Percentiles rank a stretch among this genome's conserved stretches.
Evolutionary conservation across 2,888 invertebrate genomes (phyloP).

Genomic region (Phrixothrix hirtus): DNA sequence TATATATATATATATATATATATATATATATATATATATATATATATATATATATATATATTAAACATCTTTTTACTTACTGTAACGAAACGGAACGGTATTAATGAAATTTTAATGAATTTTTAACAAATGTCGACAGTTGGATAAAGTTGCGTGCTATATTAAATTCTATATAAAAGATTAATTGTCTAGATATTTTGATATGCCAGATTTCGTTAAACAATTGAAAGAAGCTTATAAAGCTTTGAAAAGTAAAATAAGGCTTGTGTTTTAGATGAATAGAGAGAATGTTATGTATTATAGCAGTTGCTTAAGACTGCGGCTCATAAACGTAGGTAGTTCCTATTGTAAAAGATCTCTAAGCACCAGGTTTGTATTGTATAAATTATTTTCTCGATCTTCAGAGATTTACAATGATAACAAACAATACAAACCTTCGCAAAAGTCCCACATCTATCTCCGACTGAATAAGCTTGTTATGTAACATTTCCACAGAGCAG

Average conservation of each 20-base stretch:
- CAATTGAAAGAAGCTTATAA: constrained; percentile 2
- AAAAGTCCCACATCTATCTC: constrained; percentile 19
- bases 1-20: too few species aligned
- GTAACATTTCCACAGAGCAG: constrained; percentile 10
- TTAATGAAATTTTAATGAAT: too few species aligned
- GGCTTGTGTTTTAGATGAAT: not conserved
- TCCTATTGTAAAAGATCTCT: too few species aligned
- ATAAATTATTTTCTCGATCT: constrained; percentile 22
- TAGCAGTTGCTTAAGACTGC: too few species aligned
- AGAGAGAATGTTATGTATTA: not conserved
- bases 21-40: too few species aligned
- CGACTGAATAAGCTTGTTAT: constrained; percentile 14
- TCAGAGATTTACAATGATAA: constrained; percentile 19
- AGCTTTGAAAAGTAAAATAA: not conserved
- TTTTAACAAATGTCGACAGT: too few species aligned
- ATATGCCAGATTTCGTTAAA: too few species aligned
- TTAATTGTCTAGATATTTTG: not conserved
- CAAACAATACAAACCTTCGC: constrained; percentile 16
- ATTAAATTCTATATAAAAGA: not conserved
- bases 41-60: too few species aligned
- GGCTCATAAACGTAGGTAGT: too few species aligned
- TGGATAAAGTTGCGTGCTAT: too few species aligned
- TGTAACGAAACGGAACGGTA: too few species aligned
- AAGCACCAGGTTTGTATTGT: constrained; percentile 11
- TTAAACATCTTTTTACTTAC: too few species aligned